Percentiles rank a stretch among this genome's conserved stretches.
These are phyloP conservation scores for Turnix velox DNA, from an alignment of 2,113 vertebrate species.

Conservation along the genomic window DNA sequence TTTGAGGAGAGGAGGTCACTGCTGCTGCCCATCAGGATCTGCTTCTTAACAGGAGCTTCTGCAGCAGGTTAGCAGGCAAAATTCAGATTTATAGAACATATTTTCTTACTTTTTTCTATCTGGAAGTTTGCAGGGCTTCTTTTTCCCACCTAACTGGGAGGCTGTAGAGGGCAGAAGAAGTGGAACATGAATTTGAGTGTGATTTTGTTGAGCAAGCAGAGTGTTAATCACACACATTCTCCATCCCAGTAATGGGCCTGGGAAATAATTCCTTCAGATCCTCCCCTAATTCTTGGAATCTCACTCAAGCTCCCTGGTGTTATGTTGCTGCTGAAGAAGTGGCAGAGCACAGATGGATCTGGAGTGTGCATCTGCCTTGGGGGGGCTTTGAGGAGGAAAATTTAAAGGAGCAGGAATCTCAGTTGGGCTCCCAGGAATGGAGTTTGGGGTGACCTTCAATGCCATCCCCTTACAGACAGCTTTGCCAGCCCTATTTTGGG, in stretches of 20 bases:
- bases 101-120: not conserved
- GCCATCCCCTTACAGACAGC: not conserved
- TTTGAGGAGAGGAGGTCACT: not conserved
- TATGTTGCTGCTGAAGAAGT: not conserved
- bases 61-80: not conserved
- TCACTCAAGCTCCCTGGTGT: not conserved
- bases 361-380: not conserved
- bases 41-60: not conserved
- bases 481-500: not conserved
- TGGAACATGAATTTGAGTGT: not conserved
- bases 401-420: not conserved
- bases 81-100: not conserved
- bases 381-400: not conserved
- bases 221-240: not conserved
- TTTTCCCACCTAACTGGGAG: not conserved
- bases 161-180: not conserved
- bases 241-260: not conserved
- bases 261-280: not conserved
- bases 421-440: not conserved
- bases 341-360: not conserved
- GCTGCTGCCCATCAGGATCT: not conserved
- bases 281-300: constrained; percentile 20
- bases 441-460: not conserved
- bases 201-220: not conserved
- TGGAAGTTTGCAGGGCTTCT: not conserved